A percentile compares a stretch with the other conserved stretches of the same genome.
Conservation (phyloP, 1,140 invertebrate genomes). For the Arion vulgaris region DNA sequence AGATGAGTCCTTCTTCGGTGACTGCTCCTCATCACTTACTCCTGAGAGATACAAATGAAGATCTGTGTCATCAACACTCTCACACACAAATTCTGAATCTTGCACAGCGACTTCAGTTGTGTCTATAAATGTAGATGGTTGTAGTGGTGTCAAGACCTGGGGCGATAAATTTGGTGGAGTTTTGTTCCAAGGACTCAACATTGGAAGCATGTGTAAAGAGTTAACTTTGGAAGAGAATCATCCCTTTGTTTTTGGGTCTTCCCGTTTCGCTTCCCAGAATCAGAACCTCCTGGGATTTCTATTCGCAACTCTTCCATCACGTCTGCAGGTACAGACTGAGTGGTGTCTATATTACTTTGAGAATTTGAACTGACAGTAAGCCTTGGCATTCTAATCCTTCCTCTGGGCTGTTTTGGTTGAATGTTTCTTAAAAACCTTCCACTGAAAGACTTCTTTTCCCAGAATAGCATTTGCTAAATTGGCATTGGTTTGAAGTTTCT, state of each 20-base stretch:
- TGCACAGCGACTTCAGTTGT: not conserved
- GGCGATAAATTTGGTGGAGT: slow-evolving; percentile 27
- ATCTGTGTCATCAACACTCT: slow-evolving; percentile 34
- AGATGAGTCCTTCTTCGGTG: not conserved
- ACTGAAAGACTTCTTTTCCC: not conserved
- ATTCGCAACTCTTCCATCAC: not conserved
- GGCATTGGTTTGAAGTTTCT: slow-evolving; percentile 23
- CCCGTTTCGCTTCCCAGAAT: not conserved
- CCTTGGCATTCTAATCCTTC: not conserved
- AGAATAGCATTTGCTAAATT: slow-evolving; percentile 22
- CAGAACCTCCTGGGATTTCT: slow-evolving; percentile 14
- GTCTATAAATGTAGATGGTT: not conserved
- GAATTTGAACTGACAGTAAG: not conserved
- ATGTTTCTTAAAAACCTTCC: slow-evolving; percentile 1
- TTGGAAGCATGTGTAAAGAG: not conserved
- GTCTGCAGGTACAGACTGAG: not conserved
- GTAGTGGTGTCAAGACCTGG: not conserved
- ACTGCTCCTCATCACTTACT: slow-evolving; percentile 26
- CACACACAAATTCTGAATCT: slow-evolving; percentile 8
- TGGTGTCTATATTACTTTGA: not conserved
- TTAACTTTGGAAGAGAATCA: slow-evolving; percentile 18
- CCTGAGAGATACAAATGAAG: slow-evolving; percentile 31
- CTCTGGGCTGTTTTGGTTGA: not conserved
- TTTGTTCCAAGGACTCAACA: not conserved
- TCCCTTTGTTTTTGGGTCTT: slow-evolving; percentile 1